Base-by-base conservation (phyloP, 2,888 invertebrate species). In the Pollenia angustigena region DNA sequence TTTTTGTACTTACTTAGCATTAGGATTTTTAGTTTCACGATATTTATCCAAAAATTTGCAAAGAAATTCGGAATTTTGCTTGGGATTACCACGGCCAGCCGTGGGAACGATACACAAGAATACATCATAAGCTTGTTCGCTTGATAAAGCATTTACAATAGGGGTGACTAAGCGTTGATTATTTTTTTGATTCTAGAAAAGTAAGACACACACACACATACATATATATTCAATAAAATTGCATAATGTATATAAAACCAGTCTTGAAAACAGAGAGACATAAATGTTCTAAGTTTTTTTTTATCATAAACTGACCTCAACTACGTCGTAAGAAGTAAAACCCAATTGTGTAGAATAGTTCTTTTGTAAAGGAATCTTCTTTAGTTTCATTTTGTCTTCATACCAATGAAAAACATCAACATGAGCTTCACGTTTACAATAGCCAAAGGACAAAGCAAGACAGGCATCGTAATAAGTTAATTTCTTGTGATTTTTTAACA, bases 21-120 rank as follows among this genome's bases (percentile, higher is more conserved):
- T 90, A 2, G 87, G 69, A 85, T 92, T 92, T 4, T 90, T 90
- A 18, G 76, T 88, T 40, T 89, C 78, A 16, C 93, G 92, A 89
- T 93, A 93, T 56, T 88, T 88, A 18, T 91, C 89, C 52, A 93
- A 88, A 42, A 88, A 88, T 14, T 75, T 84, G 46, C 88, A 88
- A 10, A 93, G 85, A 7, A 84, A 52, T 4, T 88, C 85, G 1
- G 92, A 92, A 46, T 81, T 89, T 32, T 92, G 88, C 0, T 84
- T 85, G 1, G 90, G 90, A 89, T 93, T 92, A 7, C 92, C 90
- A 16, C 92, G 92, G 0, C 91, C 90, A 32, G 90, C 91, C 58
- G 91, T 89, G 48, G 93, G 93, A 68, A 92, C 92, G 85, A 93
- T 90, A 9, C 90, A 90, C 75, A 93, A 58, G 79, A 93, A 93